Evolutionary conservation across 1,140 invertebrate species (phyloP), one percentile per base, ranked within the genome.

Genomic region (Euwallacea fornicatus): DNA sequence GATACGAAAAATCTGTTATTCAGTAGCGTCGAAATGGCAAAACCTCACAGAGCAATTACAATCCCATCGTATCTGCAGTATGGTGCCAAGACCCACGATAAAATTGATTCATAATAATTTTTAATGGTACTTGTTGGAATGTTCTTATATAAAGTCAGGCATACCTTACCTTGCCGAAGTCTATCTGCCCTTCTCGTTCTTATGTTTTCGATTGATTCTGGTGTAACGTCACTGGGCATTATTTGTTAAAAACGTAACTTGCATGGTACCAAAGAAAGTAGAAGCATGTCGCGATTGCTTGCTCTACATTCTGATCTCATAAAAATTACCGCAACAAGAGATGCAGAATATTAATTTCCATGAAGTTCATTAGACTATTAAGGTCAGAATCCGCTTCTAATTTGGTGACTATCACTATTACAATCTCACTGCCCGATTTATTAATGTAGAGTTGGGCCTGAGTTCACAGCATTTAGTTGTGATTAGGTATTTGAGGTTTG

Each of bases 261-360:
- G 56, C 47, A 15, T 10, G 9, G 16, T 9, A 58, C 55, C 13
- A 43, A 72, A 72, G 73, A 74, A 74, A 74, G 73, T 74, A 72
- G 56, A 54, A 72, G 73, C 69, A 74, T 74, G 66, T 72, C 66
- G 67, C 54, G 58, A 66, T 63, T 67, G 65, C 21, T 47, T 72
- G 73, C 63, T 74, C 73, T 53, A 74, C 61, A 72, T 74, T 72
- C 53, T 44, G 50, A 15, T 11, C 6, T 46, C 8, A 58, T 58
- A 66, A 56, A 65, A 33, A 41, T 66, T 62, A 58, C 15, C 9
- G 46, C 42, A 65, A 61, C 53, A 42, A 43, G 47, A 71, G 21
- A 64, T 58, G 69, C 69, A 60, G n/a, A 56, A 68, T 68, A 69
- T 69, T 55, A 69, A 69, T 53, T 62, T 62, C 42, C 33, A 69